Percentiles rank a stretch among this genome's conserved stretches.
phyloP scores from a whole-genome alignment of 2,888 invertebrate species.

The Cyclophora punctaria region DNA sequence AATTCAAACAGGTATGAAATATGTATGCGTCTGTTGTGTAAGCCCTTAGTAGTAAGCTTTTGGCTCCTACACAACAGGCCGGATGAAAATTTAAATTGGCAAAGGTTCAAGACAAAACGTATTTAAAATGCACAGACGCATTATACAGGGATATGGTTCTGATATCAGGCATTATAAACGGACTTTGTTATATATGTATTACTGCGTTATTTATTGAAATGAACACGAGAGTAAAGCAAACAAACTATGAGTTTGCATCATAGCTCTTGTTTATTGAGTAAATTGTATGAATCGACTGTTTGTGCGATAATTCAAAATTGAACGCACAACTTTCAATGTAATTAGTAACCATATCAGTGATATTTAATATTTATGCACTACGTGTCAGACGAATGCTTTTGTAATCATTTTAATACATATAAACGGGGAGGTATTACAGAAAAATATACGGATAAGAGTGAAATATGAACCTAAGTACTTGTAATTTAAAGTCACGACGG shows the following conservation, averaged over 20 bases:
- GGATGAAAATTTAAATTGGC: slow-evolving; percentile 19
- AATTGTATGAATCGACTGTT: not conserved
- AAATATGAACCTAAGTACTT: slow-evolving; percentile 35
- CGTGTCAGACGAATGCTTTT: no score
- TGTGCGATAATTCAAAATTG: no score
- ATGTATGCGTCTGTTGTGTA: slow-evolving; percentile 7
- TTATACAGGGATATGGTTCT: slow-evolving; percentile 26
- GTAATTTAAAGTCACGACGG: slow-evolving; percentile 52
- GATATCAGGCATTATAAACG: slow-evolving; percentile 32
- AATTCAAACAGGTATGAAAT: no score
- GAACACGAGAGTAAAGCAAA: not conserved
- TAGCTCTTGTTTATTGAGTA: not conserved
- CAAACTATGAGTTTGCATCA: not conserved
- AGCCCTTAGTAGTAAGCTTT: slow-evolving; percentile 14
- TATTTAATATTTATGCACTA: no score
- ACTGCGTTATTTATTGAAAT: slow-evolving; percentile 8
- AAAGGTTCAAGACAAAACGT: slow-evolving; percentile 19
- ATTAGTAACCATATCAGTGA: no score
- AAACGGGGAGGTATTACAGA: no score
- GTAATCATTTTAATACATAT: no score
- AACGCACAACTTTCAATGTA: no score
- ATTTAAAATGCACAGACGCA: slow-evolving; percentile 26
- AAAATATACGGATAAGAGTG: no score
- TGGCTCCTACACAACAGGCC: slow-evolving; percentile 10
- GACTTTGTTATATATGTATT: slow-evolving; percentile 27